These are phyloP conservation scores for Pollenia angustigena DNA, from an alignment of 2,888 invertebrate species.

Conservation along the genomic window DNA sequence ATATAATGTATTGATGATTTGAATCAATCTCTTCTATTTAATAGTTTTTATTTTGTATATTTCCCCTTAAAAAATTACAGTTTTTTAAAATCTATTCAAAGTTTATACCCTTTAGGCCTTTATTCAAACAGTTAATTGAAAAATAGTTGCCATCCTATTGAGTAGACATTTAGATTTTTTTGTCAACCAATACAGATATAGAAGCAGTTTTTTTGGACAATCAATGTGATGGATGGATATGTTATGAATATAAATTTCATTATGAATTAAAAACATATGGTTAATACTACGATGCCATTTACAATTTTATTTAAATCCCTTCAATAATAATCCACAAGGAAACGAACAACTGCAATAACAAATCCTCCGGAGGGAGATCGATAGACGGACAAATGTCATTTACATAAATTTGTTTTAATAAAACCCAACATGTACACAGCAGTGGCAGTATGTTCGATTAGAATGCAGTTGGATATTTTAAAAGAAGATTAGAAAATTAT, in stretches of 20 bases:
- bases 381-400: constrained; percentile 51
- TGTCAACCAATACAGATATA: constrained; percentile 6
- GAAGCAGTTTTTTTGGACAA: neutral
- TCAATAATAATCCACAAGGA: constrained; percentile 29
- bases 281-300: constrained; percentile 39
- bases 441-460: constrained; percentile 8
- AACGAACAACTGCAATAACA: neutral
- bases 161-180: constrained; percentile 29
- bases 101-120: neutral
- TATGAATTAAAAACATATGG: constrained; percentile 58
- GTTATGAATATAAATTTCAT: constrained; percentile 67
- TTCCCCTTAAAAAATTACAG: no score
- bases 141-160: constrained; percentile 43
- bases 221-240: constrained; percentile 60
- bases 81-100: neutral
- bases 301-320: constrained; percentile 47
- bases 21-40: no score
- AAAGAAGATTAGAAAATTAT: neutral
- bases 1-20: no score
- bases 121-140: neutral
- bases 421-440: constrained; percentile 20
- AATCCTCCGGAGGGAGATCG: constrained; percentile 10
- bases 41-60: no score
- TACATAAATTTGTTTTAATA: constrained; percentile 62
- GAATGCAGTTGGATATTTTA: constrained; percentile 23